Conservation (phyloP, 2,797 vertebrate genomes). For the Xyrichtys novacula region DNA sequence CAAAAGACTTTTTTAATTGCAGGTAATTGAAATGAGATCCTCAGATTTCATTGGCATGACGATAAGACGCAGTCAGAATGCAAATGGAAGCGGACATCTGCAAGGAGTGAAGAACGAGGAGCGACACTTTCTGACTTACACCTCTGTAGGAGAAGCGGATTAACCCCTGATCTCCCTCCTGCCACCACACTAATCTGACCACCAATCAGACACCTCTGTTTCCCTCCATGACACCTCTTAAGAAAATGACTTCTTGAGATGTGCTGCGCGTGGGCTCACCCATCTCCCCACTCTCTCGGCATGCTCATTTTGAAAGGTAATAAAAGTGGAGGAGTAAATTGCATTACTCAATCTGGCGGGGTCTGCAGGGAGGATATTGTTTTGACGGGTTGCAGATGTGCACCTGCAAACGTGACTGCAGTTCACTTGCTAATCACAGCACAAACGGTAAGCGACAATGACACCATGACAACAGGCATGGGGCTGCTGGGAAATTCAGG, state of each 20-base stretch:
- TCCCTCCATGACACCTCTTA: conserved; percentile 74
- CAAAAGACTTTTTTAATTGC: conserved; percentile 52
- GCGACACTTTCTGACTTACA: conserved; percentile 66
- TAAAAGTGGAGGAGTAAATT: conserved; percentile 77
- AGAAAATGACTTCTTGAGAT: conserved; percentile 76
- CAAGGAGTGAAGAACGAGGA: conserved; percentile 40
- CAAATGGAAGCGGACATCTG: conserved; percentile 54
- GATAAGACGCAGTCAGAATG: conserved; percentile 36
- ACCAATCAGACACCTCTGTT: conserved; percentile 72
- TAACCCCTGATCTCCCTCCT: conserved; percentile 74
- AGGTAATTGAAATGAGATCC: conserved; percentile 50
- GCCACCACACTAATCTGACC: conserved; percentile 70
- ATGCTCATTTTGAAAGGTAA: conserved; percentile 75
- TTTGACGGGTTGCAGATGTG: conserved; percentile 83
- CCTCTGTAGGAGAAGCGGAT: conserved; percentile 72
- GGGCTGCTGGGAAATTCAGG: conserved; percentile 26
- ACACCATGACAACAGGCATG: conserved; percentile 69
- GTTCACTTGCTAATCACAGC: conserved; percentile 71
- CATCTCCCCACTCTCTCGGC: conserved; percentile 48
- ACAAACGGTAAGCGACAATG: conserved; percentile 68
- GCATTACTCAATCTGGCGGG: conserved; percentile 76
- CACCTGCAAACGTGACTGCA: conserved; percentile 69
- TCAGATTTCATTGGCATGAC: conserved; percentile 38
- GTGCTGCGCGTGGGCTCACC: conserved; percentile 39
- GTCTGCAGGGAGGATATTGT: conserved; percentile 74